Base-by-base conservation (phyloP, 2,797 vertebrate genomes). In the Pempheris klunzingeri region DNA sequence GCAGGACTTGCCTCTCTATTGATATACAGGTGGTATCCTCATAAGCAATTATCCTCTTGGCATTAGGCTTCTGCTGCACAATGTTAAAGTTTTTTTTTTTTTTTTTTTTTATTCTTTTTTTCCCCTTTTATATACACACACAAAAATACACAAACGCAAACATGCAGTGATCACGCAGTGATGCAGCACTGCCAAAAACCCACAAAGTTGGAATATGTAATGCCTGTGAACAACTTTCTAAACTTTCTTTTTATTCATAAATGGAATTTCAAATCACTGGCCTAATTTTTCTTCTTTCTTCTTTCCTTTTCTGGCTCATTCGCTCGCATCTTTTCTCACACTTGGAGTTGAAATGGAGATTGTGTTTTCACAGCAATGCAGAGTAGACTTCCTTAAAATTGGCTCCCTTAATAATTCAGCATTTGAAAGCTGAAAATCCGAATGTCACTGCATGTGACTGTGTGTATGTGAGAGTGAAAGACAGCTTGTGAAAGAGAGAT, bases 181-280 rank as follows among this genome's bases (percentile, higher is more conserved):
- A 78, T 18, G 55, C 63, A 65, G 39, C 44, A 32, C 57, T 58
- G 53, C 44, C 72, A 64, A 79, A 74, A 82, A 65, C 55, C 50
- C 65, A 80, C 80, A 86, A 77, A 82, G 49, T 76, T 74, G 52
- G 58, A 82, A 59, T 84, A 30, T 66, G 77, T 77, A 77, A 84
- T 71, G 61, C 53, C 70, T 52, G 32, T 24, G 74, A 84, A 82
- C 70, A 91, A 87, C 72, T 84, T 90, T 84, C 67, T 75, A 81
- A 92, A 87, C 84, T 86, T 87, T 44, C 71, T 79, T 87, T 83
- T 81, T 88, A 87, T 83, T 86, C 87, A 88, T 86, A 83, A 90
- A 86, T 85, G 61, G 87, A 90, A 91, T 85, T 77, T 89, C 70
- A 89, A 90, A 91, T 87, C 65, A 64, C 58, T 82, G 83, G 70